Base-by-base conservation (phyloP, 2,888 invertebrate species). In the Rhorus exstirpatorius region DNA sequence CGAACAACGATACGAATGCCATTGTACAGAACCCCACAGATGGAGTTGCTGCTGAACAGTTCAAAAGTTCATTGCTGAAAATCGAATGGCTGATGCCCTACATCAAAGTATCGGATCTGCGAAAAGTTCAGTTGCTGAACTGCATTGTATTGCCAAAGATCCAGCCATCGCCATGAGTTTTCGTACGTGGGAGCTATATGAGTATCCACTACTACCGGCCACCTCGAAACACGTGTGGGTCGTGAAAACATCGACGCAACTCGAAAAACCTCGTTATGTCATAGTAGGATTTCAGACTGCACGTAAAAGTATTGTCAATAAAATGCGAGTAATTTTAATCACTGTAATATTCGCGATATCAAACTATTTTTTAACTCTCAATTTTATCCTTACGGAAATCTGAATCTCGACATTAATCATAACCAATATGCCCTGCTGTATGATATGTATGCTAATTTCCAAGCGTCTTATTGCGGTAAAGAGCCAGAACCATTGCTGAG, bases 1-100 rank as follows among this genome's bases (percentile, higher is more conserved):
- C 88, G 44, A 89, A 84, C 14, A 86, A 82, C 8, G 88, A 90
- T 70, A 46, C 84, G 6, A 90, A 92, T 85, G 85, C 87, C 51
- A 74, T 89, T n/a, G 12, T 83, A 26, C 61, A 79, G 68, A 76
- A n/a, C 4, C 44, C 41, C 1, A 21, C 12, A n/a, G 44, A 71
- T 14, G n/a, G 82, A 26, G 75, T 65, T 74, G 67, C 86, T 46
- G 53, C 80, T 41, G 87, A 90, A 87, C 74, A 86, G 83, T 85
- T 88, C 72, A 86, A 86, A 88, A 82, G 87, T 60, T 44, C 38
- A 83, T 24, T 87, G 74, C 44, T 84, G 70, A 85, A 85, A 67
- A 58, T 83, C 0, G 77, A 86, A 74, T 84, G 85, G 82, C n/a
- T 82, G 17, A 67, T 86, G 6, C 12, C 31, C 3, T 44, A n/a